Base-by-base conservation (phyloP, 1,140 invertebrate genomes). In the Acromyrmex charruanus region DNA sequence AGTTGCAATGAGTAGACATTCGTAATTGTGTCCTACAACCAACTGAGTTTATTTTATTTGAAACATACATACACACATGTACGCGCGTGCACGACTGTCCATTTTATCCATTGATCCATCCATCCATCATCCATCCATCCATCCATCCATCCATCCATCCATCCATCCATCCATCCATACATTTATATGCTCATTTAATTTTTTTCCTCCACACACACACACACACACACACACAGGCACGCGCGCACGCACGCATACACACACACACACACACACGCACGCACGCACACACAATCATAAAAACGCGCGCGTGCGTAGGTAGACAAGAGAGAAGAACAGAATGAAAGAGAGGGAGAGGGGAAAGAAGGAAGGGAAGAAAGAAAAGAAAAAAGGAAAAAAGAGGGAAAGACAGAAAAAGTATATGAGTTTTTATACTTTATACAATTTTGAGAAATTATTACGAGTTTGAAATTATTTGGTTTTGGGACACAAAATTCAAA, bases 21-120 rank as follows among this genome's bases (percentile, higher is more conserved):
- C 31, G 16, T 75, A 51, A 72, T 53, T 69, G 80, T 85, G 75
- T 80, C 80, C 65, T 84, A 89, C 75, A 72, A 86, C 77, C 81
- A 80, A 86, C 35, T 18, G 35, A 77, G 21, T 72, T 71, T 10
- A 72, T 75, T 59, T 44, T 74, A 53, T 66, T 81, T 55, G 66
- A 61, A 44, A 44, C 2, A 44, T 7, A 21, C 12, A 4, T 12
- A 35, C 6, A 18, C 21, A 18, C 39, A 68, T 16, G 5, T 35
- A 9, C 18, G 9, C 6, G 28, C 14, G 61, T 25, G 61, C 14
- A 5, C 25, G 61, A 2, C 25, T 18, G 49, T 10, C 39, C 39
- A 51, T 51, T 51, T 63, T 9, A 25, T 63, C 12, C 14, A 14
- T 63, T 14, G 1, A 28, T 28, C 3, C 59, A 28, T 28, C 0